A percentile compares a stretch with the other conserved stretches of the same genome.
Evolutionary conservation across 2,113 vertebrate genomes (phyloP).

Genomic region (Scartelaos histophorus): DNA sequence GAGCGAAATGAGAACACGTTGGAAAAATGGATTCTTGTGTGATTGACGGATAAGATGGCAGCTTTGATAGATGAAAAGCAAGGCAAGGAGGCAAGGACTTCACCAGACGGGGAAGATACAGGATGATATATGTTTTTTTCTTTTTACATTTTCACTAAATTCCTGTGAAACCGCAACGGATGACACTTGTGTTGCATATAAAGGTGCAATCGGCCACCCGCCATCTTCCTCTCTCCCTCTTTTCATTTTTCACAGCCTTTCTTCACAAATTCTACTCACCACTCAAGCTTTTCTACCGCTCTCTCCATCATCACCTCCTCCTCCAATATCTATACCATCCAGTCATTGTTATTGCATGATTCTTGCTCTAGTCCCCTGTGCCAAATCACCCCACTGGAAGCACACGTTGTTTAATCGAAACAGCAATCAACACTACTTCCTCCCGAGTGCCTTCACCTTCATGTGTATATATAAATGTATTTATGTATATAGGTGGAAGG

Average conservation of each 20-base stretch:
- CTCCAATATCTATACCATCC: conserved; percentile 16
- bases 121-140: conserved; percentile 27
- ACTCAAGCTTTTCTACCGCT: conserved; percentile 36
- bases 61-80: conserved; percentile 18
- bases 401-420: conserved; percentile 51
- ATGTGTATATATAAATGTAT: conserved; percentile 14
- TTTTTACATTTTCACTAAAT: conserved; percentile 35
- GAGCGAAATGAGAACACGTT: conserved; percentile 31
- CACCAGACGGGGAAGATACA: conserved; percentile 11
- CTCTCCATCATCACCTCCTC: conserved; percentile 17
- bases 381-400: conserved; percentile 33
- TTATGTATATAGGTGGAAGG: conserved; percentile 31
- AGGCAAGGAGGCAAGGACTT: conserved; percentile 16
- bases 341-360: conserved; percentile 52
- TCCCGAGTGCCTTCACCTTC: conserved; percentile 26
- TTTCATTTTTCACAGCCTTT: conserved; percentile 50
- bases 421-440: conserved; percentile 51
- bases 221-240: conserved; percentile 39
- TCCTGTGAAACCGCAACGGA: conserved; percentile 38
- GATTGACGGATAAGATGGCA: conserved; percentile 44
- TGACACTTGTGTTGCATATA: conserved; percentile 50
- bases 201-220: conserved; percentile 53
- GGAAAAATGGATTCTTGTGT: conserved; percentile 25
- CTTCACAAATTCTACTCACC: conserved; percentile 40
- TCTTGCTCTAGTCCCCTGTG: conserved; percentile 33